Evolutionary conservation across 2,113 vertebrate species (phyloP), one percentile per base, ranked within the genome.

Genomic region (Mastomys natalensis): DNA sequence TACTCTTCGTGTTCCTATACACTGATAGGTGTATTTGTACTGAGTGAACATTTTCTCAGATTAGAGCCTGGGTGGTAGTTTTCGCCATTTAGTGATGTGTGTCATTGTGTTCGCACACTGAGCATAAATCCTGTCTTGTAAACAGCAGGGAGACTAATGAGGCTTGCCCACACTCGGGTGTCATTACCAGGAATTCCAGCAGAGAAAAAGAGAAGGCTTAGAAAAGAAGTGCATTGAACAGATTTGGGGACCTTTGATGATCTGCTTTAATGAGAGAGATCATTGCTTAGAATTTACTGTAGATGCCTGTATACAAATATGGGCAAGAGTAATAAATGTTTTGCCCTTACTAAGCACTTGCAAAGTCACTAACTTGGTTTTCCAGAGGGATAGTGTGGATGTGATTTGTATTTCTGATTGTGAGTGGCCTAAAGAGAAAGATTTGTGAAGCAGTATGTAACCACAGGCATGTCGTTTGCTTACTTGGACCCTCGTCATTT

Each of bases 101-200:
- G 97, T 98, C 98, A 98, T 97, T 98, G 98, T 98, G 98, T 95
- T 97, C 96, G 97, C 98, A 96, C 97, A 97, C 91, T 88, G 97
- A 98, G 96, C 98, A 99, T 98, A 98, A 97, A 98, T 98, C 98
- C 98, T 98, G 95, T 88, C 98, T 97, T 97, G 97, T 98, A 98
- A 98, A 98, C 97, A 98, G 97, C 98, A 98, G 98, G 98, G 96
- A 98, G 96, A 95, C 97, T 98, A 98, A 98, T 97, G 97, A 98
- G 97, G 77, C 98, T 98, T 98, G 94, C 95, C 95, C 94, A 96
- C 97, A 95, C 96, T 98, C 95, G 98, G 97, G 88, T 98, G 96
- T 97, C 94, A 74, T 98, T 98, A 97, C 96, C 96, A 96, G 94
- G 97, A 76, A 45, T 94, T 98, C 96, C 97, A 98, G 82, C 95